These are phyloP conservation scores for Dione juno DNA, from an alignment of 2,888 invertebrate species.

Conservation along the genomic window DNA sequence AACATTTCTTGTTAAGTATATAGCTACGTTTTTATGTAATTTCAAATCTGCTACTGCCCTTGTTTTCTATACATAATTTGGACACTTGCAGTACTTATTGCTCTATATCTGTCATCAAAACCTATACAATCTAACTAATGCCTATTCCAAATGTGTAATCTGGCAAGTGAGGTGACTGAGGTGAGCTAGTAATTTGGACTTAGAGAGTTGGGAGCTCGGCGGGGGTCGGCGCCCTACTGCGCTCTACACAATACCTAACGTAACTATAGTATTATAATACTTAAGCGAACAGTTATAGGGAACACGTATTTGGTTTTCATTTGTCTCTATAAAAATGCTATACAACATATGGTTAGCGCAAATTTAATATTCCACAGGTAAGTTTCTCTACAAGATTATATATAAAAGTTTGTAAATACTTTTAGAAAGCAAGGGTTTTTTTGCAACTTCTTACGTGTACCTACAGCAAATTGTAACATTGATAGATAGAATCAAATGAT, in stretches of 20 bases:
- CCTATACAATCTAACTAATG: slow-evolving; percentile 20
- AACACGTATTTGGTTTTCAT: slow-evolving; percentile 62
- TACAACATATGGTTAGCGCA: slow-evolving; percentile 65
- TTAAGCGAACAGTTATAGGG: slow-evolving; percentile 67
- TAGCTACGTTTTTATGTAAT: no score
- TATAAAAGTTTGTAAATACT: not conserved
- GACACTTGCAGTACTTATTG: not conserved
- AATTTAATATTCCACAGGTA: slow-evolving; percentile 50
- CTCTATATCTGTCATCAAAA: slow-evolving; percentile 15
- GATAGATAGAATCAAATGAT: no score
- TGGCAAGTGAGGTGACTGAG: slow-evolving; percentile 51
- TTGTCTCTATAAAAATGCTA: slow-evolving; percentile 69
- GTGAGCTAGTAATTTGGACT: slow-evolving; percentile 68
- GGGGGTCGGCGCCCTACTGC: slow-evolving; percentile 67
- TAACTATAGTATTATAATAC: slow-evolving; percentile 55
- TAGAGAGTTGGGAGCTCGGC: slow-evolving; percentile 70
- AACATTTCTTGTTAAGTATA: no score
- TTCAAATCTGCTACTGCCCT: no score
- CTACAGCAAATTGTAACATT: no score
- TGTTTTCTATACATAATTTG: not conserved
- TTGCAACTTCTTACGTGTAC: no score
- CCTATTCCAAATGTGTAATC: slow-evolving; percentile 19
- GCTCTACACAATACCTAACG: slow-evolving; percentile 63
- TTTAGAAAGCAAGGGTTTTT: not conserved
- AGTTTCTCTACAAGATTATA: not conserved